A percentile compares a stretch with the other conserved stretches of the same genome.
Evolutionary conservation across 1,140 invertebrate species (phyloP).

Genomic region (Teleogryllus occipitalis): DNA sequence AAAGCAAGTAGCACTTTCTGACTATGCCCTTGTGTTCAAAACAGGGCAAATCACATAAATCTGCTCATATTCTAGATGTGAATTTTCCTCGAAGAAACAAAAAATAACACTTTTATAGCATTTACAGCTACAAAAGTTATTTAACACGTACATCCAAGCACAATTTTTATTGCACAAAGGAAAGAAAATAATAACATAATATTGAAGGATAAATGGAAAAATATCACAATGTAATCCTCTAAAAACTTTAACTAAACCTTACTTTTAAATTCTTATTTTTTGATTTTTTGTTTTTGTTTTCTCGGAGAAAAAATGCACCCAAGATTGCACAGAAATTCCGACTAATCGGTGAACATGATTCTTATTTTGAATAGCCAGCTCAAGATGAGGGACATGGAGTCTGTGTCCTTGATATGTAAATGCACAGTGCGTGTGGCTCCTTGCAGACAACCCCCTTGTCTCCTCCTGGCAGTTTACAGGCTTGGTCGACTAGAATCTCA

Average conservation of each 20-base stretch:
- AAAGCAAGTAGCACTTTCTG: background rate
- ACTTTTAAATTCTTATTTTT: background rate
- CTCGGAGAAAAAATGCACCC: background rate
- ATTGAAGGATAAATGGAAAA: too few relatives aligned
- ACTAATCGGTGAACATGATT: background rate
- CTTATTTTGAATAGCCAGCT: background rate
- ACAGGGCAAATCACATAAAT: background rate
- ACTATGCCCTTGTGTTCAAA: background rate
- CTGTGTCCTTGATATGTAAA: background rate
- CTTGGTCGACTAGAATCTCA: slow-evolving; percentile 1
- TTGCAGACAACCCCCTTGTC: background rate
- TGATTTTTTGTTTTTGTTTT: background rate
- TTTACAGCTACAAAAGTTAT: background rate
- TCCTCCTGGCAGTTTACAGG: background rate
- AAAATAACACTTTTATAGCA: background rate
- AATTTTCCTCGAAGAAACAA: background rate
- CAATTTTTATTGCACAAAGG: too few relatives aligned
- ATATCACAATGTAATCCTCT: background rate
- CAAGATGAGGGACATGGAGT: background rate
- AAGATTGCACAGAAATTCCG: background rate
- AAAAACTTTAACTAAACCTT: background rate
- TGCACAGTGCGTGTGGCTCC: background rate
- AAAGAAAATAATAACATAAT: too few relatives aligned
- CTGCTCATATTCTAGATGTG: background rate
- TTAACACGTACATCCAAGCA: background rate